These are phyloP conservation scores for Orgyia antiqua DNA, from an alignment of 2,888 invertebrate species.

Conservation along the genomic window DNA sequence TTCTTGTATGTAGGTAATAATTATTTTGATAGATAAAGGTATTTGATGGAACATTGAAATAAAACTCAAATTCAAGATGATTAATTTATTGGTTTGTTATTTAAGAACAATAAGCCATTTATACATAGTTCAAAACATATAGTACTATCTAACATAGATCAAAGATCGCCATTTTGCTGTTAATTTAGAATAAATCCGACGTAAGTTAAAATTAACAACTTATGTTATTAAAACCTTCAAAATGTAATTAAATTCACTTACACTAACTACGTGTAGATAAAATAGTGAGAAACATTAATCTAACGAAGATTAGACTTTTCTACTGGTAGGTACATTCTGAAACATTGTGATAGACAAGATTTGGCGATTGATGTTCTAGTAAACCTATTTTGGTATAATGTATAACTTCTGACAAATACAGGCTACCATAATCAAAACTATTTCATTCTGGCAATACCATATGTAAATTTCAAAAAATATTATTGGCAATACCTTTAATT, in stretches of 20 bases:
- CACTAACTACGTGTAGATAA: constrained; percentile 34
- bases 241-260: constrained; percentile 34
- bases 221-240: constrained; percentile 27
- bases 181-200: constrained; percentile 53
- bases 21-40: too few species aligned
- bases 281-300: constrained; percentile 25
- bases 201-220: constrained; percentile 58
- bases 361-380: constrained; percentile 33
- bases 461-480: too few species aligned
- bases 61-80: constrained; percentile 62
- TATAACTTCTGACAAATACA: constrained; percentile 70
- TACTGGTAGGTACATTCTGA: constrained; percentile 37
- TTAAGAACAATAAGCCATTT: constrained; percentile 70
- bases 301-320: constrained; percentile 21
- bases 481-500: too few species aligned
- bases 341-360: constrained; percentile 29
- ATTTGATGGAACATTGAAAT: constrained; percentile 28
- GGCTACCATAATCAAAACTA: constrained; percentile 41
- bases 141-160: constrained; percentile 51
- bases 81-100: constrained; percentile 68
- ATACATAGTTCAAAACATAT: constrained; percentile 63
- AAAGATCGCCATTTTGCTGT: constrained; percentile 45
- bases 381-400: constrained; percentile 8
- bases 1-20: too few species aligned
- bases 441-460: too few species aligned